Evolutionary conservation across 2,113 vertebrate species (phyloP), one percentile per base, ranked within the genome.

Genomic region (Spilogale gracilis): DNA sequence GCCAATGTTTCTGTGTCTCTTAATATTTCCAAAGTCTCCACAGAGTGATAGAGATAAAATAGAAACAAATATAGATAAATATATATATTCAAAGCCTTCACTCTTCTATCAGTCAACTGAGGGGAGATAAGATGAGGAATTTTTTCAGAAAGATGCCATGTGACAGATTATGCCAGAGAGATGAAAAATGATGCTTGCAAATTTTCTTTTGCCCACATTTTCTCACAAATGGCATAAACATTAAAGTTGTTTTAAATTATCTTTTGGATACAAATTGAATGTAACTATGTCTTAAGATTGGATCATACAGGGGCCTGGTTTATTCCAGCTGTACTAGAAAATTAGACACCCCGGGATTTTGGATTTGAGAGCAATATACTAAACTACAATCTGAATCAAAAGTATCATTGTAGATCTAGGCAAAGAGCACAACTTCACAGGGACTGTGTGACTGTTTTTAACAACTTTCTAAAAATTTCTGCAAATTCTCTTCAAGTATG

Each of bases 191-290:
- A 87, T 50, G 25, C 16, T 25, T 17, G 60, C 25, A 91, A 74
- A 43, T 65, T 80, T 85, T 38, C 43, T 86, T 91, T 76, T 67
- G 50, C n/a, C 32, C 65, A 48, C 20, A 78, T 69, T 94, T 78
- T 63, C 94, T 91, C 32, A 12, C 32, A 86, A 87, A 32, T 30
- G 30, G 17, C 18, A 89, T 32, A 93, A 52, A 32, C 11, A 63
- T 38, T 48, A 74, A 76, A 60, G 52, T 43, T 78, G 6, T 50
- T 18, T 93, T 83, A 71, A 94, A 71, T 89, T 61, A 80, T 3
- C 12, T 84, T 94, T 80, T 50, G 20, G 21, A 79, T 82, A 89
- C n/a, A 92, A 74, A 83, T 3, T 56, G 67, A 96, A 92, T 73
- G 89, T 45, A 50, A 92, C 50, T 71, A 50, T 6, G 3, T 56